Percentiles rank a stretch among this genome's conserved stretches.
Evolutionary conservation across 2,113 vertebrate species (phyloP).

Genomic region (Chaenocephalus aceratus): DNA sequence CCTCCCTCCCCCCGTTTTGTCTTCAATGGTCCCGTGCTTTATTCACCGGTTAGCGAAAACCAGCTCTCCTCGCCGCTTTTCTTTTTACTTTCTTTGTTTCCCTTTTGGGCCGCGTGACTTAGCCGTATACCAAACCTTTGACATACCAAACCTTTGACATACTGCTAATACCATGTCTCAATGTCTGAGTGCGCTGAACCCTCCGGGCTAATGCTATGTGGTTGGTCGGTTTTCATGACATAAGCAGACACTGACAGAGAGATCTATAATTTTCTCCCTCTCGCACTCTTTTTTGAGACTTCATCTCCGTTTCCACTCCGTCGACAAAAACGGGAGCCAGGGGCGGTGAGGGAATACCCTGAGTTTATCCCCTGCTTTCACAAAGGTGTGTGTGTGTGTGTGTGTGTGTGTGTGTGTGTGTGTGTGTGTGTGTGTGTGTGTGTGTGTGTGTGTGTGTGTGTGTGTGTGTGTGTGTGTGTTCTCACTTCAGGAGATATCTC

Average conservation of each 20-base stretch:
- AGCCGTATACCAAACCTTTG: conserved; percentile 13
- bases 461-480: not conserved
- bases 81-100: conserved; percentile 12
- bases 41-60: conserved; percentile 13
- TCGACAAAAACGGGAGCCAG: conserved; percentile 66
- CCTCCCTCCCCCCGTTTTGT: conserved; percentile 12
- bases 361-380: conserved; percentile 49
- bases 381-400: not conserved
- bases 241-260: conserved; percentile 73
- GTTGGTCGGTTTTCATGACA: conserved; percentile 70
- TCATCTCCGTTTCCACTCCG: conserved; percentile 65
- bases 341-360: conserved; percentile 69
- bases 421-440: too few relatives aligned
- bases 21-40: conserved; percentile 15
- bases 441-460: not conserved
- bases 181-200: conserved; percentile 56
- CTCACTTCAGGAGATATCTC: not conserved
- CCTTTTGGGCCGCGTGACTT: conserved; percentile 15
- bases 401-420: too few relatives aligned
- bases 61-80: not conserved
- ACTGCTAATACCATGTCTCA: conserved; percentile 57
- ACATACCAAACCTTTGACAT: conserved; percentile 34
- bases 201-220: conserved; percentile 50
- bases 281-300: conserved; percentile 51
- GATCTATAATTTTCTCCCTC: conserved; percentile 76